Evolutionary conservation across 1,140 invertebrate species (phyloP).

Genomic region (Yoshiicerus persimilis): DNA sequence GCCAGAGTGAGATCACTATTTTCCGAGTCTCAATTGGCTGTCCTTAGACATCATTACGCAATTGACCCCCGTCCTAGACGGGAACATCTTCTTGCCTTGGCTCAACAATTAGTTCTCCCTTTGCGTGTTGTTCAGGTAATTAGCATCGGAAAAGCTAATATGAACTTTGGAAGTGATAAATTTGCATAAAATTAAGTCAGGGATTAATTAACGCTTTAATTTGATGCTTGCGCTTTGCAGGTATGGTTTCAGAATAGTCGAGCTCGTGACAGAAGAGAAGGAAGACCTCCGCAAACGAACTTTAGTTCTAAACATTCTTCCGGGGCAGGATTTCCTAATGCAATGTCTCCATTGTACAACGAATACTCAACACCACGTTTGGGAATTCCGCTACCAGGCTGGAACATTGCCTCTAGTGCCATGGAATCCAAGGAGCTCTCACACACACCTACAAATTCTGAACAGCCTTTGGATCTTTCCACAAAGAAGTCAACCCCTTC

Average conservation of each 20-base stretch:
- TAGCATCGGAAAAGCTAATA: background rate
- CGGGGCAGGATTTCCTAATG: background rate
- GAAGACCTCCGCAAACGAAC: constrained; percentile 56
- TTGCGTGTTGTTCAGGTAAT: constrained; percentile 87
- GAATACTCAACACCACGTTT: background rate
- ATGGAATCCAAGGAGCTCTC: background rate
- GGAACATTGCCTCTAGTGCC: background rate
- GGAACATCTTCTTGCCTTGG: constrained; percentile 86
- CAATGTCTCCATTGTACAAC: constrained; percentile 36
- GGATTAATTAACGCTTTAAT: background rate
- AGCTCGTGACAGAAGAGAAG: constrained; percentile 81
- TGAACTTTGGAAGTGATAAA: background rate
- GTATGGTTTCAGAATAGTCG: constrained; percentile 97
- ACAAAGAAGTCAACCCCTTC: constrained; percentile 70
- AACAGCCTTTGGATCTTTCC: constrained; percentile 85
- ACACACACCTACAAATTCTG: constrained; percentile 49
- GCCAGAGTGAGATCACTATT: constrained; percentile 85
- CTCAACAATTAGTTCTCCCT: constrained; percentile 83
- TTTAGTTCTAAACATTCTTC: background rate
- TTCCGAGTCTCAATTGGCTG: constrained; percentile 85
- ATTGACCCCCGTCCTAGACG: constrained; percentile 88
- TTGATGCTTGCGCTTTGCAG: constrained; percentile 46
- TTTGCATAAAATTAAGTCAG: background rate
- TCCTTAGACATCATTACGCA: constrained; percentile 84
- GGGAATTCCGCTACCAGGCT: background rate